Evolutionary conservation across 2,113 vertebrate genomes (phyloP), one percentile per base, ranked within the genome.

Genomic region (Rhynchopsitta pachyrhyncha): DNA sequence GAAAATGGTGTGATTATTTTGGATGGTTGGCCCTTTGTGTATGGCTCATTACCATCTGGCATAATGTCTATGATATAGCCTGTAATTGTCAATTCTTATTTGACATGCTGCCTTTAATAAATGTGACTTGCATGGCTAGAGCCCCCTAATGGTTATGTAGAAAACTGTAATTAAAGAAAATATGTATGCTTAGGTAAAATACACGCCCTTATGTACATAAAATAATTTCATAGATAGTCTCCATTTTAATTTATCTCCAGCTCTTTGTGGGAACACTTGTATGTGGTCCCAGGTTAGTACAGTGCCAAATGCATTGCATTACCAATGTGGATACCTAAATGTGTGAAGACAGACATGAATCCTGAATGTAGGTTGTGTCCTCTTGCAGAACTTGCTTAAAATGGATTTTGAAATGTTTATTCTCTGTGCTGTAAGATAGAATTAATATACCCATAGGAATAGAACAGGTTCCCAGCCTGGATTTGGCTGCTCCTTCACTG

Each of bases 21-120:
- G 98, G 98, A 98, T 98, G 98, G 98, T 98, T 98, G 96, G 97
- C 97, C 98, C 98, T 98, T 98, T 98, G 97, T 98, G 97, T 98
- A 98, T 78, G 98, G 98, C 98, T 99, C 99, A 99, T 99, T 99
- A 99, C 98, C 97, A 97, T 98, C 98, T 98, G 98, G 98, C 97
- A 98, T 98, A 97, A 98, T 98, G 97, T 97, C 97, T 99, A 99
- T 99, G 99, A 99, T 99, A 98, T 98, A 99, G 98, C 98, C 97
- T 97, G 98, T 98, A 98, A 98, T 98, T 98, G 98, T 99, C 98
- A 99, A 98, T 98, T 98, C 98, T 98, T 98, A 98, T 98, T 98
- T 99, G 99, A 99, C 98, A 98, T 98, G 98, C 98, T 98, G 98
- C 98, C 98, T 99, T 99, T 99, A 98, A 99, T 99, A 99, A 99